These are phyloP conservation scores for Drosophila navojoa DNA, from an alignment of 1,140 invertebrate species.

Conservation along the genomic window DNA sequence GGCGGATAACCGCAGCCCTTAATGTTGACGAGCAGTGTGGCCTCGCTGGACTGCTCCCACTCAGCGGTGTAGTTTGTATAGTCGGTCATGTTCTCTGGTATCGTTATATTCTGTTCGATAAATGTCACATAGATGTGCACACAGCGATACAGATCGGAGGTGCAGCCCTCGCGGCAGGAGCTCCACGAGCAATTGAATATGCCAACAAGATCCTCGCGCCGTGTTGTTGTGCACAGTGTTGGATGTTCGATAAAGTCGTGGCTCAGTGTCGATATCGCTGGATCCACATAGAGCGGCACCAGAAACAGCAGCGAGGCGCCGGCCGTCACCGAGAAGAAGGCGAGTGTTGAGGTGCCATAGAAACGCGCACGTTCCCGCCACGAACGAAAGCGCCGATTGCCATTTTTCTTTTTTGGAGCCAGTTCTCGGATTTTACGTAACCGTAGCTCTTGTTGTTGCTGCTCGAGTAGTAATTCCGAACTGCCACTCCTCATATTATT, in stretches of 20 bases:
- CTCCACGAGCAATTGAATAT: conserved; percentile 94
- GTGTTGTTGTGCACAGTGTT: conserved; percentile 90
- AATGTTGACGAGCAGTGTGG: conserved; percentile 90
- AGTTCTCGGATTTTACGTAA: conserved; percentile 89
- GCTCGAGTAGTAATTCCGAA: conserved; percentile 92
- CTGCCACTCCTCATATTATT: conserved; percentile 93
- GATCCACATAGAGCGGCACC: conserved; percentile 94
- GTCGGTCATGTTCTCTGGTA: conserved; percentile 82
- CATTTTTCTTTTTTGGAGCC: conserved; percentile 85
- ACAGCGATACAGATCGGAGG: conserved; percentile 93
- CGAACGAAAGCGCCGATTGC: conserved; percentile 86
- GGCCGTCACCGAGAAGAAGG: conserved; percentile 90
- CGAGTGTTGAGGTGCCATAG: conserved; percentile 91
- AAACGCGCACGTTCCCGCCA: conserved; percentile 91
- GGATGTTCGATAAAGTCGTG: conserved; percentile 92
- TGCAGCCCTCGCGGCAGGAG: conserved; percentile 94
- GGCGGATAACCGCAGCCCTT: conserved; percentile 96
- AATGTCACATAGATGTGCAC: conserved; percentile 93
- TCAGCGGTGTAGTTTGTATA: conserved; percentile 78
- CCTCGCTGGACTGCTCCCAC: conserved; percentile 85
- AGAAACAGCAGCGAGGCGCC: conserved; percentile 93
- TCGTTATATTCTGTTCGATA: conserved; percentile 82
- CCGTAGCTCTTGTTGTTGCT: conserved; percentile 88
- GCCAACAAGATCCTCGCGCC: conserved; percentile 90
- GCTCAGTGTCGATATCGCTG: conserved; percentile 93